Base-by-base conservation (phyloP, 2,888 invertebrate species). In the Phasia obesa region DNA sequence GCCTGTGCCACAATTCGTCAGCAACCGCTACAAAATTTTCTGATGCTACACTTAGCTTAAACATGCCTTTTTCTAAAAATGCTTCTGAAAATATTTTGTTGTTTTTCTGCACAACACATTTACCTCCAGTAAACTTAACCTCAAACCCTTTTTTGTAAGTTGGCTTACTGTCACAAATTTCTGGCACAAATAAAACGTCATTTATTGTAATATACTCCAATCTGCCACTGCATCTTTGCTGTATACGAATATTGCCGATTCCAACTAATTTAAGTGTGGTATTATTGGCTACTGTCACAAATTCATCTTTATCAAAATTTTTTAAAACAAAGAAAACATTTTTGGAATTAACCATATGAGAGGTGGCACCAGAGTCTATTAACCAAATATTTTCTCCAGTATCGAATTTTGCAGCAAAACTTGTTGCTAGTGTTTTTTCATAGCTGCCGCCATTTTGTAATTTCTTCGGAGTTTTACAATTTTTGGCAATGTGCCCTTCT, bases 401-500 rank as follows among this genome's bases (percentile, higher is more conserved):
- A 65, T 11, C 44, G n/a, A 44, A 53, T 27, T 27, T 53, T 27
- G 53, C 53, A 2, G 53, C 57, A 27, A 57, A 59, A 59, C 35
- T 59, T 13, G 57, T 35, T 5, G 57, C 21, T 5, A 59, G 13
- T 3, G 25, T 62, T 62, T 62, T 62, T 15, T 62, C 44, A 27
- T 44, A 44, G 17, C 19, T 44, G 17, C 25, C 44, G 62, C 62
- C 42, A 62, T 44, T 62, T 44, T 25, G 62, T 27, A 2, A 11
- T 15, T 62, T 59, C 19, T 35, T 35, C 0, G 31, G 57, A 19
- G 13, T 5, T 38, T 59, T 38, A 35, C 35, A 59, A 25, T 44
- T 53, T 62, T 73, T 62, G 1, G 60, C 73, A 42, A 73, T 64
- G 31, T 74, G 62, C 21, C 62, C 53, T 2, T 74, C 73, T 44